These are phyloP conservation scores for Rapana venosa DNA, from an alignment of 2,888 invertebrate genomes.

Conservation along the genomic window DNA sequence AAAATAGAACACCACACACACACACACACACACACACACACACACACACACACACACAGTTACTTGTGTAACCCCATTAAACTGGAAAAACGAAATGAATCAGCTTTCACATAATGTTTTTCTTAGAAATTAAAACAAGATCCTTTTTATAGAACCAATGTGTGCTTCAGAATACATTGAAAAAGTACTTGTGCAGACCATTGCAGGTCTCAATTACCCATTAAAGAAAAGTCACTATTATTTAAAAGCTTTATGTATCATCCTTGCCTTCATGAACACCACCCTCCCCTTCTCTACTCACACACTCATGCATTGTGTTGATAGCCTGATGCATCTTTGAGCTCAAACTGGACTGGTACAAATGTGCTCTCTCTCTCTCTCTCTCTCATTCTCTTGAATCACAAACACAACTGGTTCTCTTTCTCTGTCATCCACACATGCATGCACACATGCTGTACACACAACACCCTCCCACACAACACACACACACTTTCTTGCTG, in stretches of 20 bases:
- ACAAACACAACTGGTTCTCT: not conserved
- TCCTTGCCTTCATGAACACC: not conserved
- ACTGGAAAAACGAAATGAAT: too few species aligned
- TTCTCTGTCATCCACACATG: not conserved
- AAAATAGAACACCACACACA: not conserved
- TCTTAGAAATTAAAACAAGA: too few species aligned
- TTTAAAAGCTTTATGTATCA: too few species aligned
- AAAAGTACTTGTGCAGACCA: too few species aligned
- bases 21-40: constrained; percentile 6
- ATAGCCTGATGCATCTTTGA: not conserved
- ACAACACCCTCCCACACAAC: constrained; percentile 19
- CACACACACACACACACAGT: constrained; percentile 15
- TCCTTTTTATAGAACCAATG: too few species aligned
- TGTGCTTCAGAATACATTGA: too few species aligned
- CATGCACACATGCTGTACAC: too few species aligned
- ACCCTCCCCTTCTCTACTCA: not conserved
- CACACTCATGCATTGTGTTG: not conserved
- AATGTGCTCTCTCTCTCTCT: not conserved
- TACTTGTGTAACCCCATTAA: too few species aligned
- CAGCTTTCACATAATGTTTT: too few species aligned
- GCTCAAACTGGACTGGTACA: not conserved
- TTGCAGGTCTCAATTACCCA: too few species aligned
- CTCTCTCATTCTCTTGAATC: not conserved
- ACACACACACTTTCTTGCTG: constrained; percentile 14
- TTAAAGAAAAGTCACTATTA: too few species aligned